Conservation (phyloP, 2,797 vertebrate species). For the Acomys russatus region DNA sequence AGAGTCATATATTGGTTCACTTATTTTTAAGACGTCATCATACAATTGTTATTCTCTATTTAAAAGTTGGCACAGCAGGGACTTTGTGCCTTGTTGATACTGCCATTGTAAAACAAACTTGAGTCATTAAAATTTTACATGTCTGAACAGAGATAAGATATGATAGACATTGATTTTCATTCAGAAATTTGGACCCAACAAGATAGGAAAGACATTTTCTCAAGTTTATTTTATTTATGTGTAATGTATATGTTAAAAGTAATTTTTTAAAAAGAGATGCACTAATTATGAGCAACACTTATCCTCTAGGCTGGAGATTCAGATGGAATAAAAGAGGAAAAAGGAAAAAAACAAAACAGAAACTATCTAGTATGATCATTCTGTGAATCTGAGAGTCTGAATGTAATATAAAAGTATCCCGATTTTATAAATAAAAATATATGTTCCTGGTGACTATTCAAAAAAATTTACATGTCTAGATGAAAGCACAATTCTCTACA, state of each 20-base stretch:
- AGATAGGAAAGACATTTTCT: too few relatives aligned
- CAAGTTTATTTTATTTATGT: too few relatives aligned
- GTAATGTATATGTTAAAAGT: too few relatives aligned
- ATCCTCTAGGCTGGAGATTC: too few relatives aligned
- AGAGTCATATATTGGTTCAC: not conserved
- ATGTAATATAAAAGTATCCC: not conserved
- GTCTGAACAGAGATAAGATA: not conserved
- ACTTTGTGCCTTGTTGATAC: not conserved
- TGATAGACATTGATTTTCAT: too few relatives aligned
- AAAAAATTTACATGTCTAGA: not conserved
- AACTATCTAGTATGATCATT: constrained; percentile 43
- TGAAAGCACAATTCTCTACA: not conserved
- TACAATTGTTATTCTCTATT: not conserved
- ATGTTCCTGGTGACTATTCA: not conserved
- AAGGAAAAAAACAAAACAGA: not conserved
- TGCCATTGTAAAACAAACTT: not conserved
- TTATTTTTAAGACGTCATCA: not conserved
- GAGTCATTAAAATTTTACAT: not conserved
- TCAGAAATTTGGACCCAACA: too few relatives aligned
- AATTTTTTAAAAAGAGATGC: too few relatives aligned
- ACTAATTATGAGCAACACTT: too few relatives aligned
- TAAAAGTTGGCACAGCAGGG: not conserved
- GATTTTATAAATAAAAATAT: constrained; percentile 10
- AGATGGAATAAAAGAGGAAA: too few relatives aligned
- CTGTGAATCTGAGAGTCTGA: not conserved